These are phyloP conservation scores for Lycodopsis pacificus DNA, from an alignment of 2,797 vertebrate species.

Conservation along the genomic window DNA sequence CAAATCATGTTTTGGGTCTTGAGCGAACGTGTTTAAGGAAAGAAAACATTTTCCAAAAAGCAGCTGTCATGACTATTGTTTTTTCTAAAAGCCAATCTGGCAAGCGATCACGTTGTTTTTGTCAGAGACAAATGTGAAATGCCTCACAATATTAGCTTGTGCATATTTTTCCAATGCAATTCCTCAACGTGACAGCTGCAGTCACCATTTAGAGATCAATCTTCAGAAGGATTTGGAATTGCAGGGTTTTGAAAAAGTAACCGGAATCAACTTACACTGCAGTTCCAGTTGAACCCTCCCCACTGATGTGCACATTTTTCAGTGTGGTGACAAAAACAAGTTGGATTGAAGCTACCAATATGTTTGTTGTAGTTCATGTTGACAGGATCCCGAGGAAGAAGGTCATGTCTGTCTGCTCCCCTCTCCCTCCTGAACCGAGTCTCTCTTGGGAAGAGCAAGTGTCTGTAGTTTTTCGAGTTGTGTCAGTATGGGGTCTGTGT, in stretches of 20 bases:
- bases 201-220: neutral
- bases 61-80: constrained; percentile 12
- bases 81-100: constrained; percentile 14
- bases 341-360: constrained; percentile 34
- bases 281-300: constrained; percentile 23
- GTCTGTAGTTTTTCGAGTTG: constrained; percentile 47
- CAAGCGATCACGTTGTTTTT: constrained; percentile 18
- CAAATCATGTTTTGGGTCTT: neutral
- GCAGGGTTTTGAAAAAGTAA: constrained; percentile 11
- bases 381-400: constrained; percentile 57
- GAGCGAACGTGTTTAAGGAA: constrained; percentile 10
- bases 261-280: constrained; percentile 11
- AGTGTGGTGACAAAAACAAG: constrained; percentile 38
- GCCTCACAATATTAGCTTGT: constrained; percentile 17
- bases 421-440: constrained; percentile 39
- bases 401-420: constrained; percentile 51
- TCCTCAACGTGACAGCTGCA: constrained; percentile 26
- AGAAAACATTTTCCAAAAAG: constrained; percentile 19
- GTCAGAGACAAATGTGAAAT: constrained; percentile 32
- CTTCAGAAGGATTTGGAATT: constrained; percentile 20
- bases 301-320: constrained; percentile 29
- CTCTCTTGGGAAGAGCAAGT: constrained; percentile 61
- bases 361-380: constrained; percentile 54
- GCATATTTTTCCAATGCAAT: constrained; percentile 9
- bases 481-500: constrained; percentile 52